Conservation (phyloP, 2,888 invertebrate species). For the Invenusta paracnida region DNA sequence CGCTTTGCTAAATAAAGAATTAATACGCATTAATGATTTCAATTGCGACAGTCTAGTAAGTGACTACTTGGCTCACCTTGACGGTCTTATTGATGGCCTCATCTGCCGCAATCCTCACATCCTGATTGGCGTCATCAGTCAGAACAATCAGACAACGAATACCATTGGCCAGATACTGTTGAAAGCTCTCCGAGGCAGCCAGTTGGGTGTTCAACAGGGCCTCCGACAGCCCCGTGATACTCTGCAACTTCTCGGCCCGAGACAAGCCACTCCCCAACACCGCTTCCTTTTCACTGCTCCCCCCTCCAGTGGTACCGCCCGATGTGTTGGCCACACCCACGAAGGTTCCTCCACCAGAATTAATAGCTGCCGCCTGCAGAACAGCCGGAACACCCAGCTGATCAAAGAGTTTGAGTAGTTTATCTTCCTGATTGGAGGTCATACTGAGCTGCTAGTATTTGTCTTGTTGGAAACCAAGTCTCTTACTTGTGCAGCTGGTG, state of each 20-base stretch:
- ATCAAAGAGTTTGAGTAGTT: slow-evolving; percentile 16
- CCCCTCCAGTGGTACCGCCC: background rate
- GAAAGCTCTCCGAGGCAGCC: slow-evolving; percentile 22
- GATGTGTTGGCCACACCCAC: too few species aligned
- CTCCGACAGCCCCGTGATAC: background rate
- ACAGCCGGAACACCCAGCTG: background rate
- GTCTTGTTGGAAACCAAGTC: too few species aligned
- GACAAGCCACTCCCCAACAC: background rate
- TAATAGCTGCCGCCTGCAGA: background rate
- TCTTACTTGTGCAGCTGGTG: too few species aligned
- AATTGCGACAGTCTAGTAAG: too few species aligned
- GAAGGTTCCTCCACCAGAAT: too few species aligned
- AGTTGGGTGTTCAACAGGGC: background rate
- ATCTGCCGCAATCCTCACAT: slow-evolving; percentile 74
- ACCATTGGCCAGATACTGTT: background rate
- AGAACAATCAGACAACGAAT: slow-evolving; percentile 45
- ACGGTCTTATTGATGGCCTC: slow-evolving; percentile 76
- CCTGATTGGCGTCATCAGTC: slow-evolving; percentile 72
- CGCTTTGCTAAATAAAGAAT: too few species aligned
- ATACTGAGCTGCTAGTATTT: too few species aligned
- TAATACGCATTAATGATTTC: too few species aligned
- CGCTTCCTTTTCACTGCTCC: background rate
- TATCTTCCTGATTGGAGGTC: slow-evolving; percentile 5
- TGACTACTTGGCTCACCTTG: slow-evolving; percentile 66
- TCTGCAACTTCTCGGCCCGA: background rate